These are phyloP conservation scores for Threskiornis aethiopicus DNA, from an alignment of 2,797 vertebrate genomes.

Conservation along the genomic window DNA sequence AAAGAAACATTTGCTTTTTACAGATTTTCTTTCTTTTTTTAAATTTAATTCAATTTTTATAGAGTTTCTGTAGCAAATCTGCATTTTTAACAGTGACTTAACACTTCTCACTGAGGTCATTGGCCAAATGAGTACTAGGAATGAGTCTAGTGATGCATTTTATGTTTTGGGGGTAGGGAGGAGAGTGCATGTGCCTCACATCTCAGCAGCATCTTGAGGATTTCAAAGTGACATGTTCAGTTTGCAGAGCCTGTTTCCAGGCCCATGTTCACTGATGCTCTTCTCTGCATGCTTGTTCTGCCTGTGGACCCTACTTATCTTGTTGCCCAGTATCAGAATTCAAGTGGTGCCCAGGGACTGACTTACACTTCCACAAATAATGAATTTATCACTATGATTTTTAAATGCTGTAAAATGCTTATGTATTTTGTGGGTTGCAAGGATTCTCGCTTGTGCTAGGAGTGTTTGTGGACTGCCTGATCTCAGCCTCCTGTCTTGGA, in stretches of 20 bases:
- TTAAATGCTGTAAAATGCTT: not conserved
- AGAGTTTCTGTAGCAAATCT: constrained; percentile 32
- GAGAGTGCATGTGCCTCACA: not conserved
- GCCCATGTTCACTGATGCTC: not conserved
- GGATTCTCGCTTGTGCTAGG: not conserved
- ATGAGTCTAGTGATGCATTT: not conserved
- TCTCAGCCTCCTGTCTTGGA: not conserved
- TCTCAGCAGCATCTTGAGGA: not conserved
- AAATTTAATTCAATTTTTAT: constrained; percentile 1
- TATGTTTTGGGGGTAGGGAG: not conserved
- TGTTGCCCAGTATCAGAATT: not conserved
- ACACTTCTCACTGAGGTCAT: not conserved
- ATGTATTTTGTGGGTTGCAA: not conserved
- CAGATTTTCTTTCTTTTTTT: not conserved
- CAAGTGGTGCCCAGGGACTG: not conserved
- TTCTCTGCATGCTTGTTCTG: not conserved
- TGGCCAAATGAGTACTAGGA: not conserved
- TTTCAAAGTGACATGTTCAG: not conserved
- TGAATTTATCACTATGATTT: not conserved
- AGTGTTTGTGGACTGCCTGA: not conserved
- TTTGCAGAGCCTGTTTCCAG: not conserved
- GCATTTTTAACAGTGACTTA: constrained; percentile 2
- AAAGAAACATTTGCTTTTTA: constrained; percentile 39
- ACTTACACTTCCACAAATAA: not conserved
- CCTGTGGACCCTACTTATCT: not conserved